phyloP scores from a whole-genome alignment of 23 tunicate species.

The Styela clava region DNA sequence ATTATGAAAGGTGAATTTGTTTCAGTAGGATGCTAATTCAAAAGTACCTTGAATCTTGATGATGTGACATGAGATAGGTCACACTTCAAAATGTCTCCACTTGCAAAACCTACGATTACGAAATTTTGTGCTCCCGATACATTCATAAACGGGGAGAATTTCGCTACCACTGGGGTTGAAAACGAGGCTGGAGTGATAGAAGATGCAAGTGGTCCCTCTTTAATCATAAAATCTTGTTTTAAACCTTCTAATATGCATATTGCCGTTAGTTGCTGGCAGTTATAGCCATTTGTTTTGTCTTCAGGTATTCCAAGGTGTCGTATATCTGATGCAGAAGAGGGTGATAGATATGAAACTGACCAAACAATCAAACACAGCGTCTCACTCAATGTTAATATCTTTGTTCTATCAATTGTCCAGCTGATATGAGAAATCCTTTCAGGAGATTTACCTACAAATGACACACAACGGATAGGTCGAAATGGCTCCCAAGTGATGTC shows the following conservation, averaged over 20 bases:
- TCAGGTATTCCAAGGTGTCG: slow-evolving; percentile 9
- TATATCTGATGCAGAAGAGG: slow-evolving; percentile 35
- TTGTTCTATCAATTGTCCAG: slow-evolving; percentile 55
- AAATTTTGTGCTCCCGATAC: slow-evolving; percentile 46
- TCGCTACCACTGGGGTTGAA: slow-evolving; percentile 20
- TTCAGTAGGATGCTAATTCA: background rate
- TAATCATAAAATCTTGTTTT: slow-evolving; percentile 46
- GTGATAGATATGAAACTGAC: slow-evolving; percentile 48
- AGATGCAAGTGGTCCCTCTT: slow-evolving; percentile 13
- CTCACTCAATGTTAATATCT: slow-evolving; percentile 38
- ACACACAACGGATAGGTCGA: slow-evolving; percentile 45
- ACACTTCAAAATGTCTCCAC: slow-evolving; percentile 63
- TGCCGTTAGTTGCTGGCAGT: slow-evolving; percentile 57
- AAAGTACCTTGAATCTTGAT: slow-evolving; percentile 18
- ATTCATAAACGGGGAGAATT: slow-evolving; percentile 37
- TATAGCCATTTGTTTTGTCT: slow-evolving; percentile 3
- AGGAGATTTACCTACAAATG: slow-evolving; percentile 35
- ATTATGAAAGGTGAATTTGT: slow-evolving; percentile 11
- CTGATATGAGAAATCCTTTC: slow-evolving; percentile 35
- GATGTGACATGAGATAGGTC: slow-evolving; percentile 27
- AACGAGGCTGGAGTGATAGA: background rate
- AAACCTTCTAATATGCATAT: slow-evolving; percentile 47
- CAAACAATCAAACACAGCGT: slow-evolving; percentile 54
- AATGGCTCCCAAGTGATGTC: slow-evolving; percentile 44
- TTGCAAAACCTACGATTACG: slow-evolving; percentile 43